Evolutionary conservation across 1,140 invertebrate species (phyloP), one percentile per base, ranked within the genome.

Genomic region (Vollenhovia emeryi): DNA sequence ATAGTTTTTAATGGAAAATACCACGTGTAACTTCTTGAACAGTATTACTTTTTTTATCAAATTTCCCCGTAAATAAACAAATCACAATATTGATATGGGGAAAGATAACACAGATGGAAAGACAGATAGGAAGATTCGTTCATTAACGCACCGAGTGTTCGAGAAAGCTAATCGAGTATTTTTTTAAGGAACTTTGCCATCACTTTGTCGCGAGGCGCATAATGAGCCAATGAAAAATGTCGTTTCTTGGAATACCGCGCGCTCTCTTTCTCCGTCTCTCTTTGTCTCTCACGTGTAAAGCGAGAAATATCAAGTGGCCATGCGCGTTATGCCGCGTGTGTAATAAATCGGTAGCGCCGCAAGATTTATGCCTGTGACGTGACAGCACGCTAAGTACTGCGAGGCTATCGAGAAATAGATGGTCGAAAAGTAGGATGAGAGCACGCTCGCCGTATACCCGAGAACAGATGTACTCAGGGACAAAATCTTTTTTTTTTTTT

Each of bases 281-380:
- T 21, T 8, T 21, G 1, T 15, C n/a, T 6, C n/a, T 64, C n/a
- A 24, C 11, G 8, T 45, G 36, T 57, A 33, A 80, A 80, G 11
- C 27, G 27, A 57, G 57, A 40, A 71, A 73, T 82, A 80, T 69
- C 64, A 43, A 57, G 36, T 36, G 45, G 45, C 48, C 33, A 55
- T 80, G 64, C 64, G 64, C 24, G 24, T 80, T 80, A 71, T 80
- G 66, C 21, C 24, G 48, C 33, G 48, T 30, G 36, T 71, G 50
- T 73, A 82, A 82, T 82, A 82, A 82, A 82, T 82, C 50, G 78
- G 78, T 80, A 80, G 76, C 62, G 48, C 64, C 27, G n/a, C 33
- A 33, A 82, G 66, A 82, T 82, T 82, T 82, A 82, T 73, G 40
- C n/a, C n/a, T 50, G n/a, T 71, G 66, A 82, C 66, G 78, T 71